Evolutionary conservation across 2,797 vertebrate genomes (phyloP), one percentile per base, ranked within the genome.

Genomic region (Xenopus petersii): DNA sequence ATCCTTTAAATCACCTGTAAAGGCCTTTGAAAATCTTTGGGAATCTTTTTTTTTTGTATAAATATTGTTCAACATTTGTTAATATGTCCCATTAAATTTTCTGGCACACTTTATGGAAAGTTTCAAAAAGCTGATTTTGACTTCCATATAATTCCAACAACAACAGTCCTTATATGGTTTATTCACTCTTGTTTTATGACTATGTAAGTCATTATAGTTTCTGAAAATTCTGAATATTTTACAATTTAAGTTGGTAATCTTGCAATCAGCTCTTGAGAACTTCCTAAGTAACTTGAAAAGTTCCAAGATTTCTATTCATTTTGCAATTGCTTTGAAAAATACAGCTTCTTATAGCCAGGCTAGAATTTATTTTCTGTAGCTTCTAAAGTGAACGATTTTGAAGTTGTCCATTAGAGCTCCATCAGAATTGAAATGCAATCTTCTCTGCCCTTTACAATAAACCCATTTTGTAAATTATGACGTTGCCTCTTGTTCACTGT

Each of bases 171-270:
- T 42, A 5, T 42, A 42, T 9, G 36, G 2, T 42, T 42, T 42
- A 3, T 42, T 42, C 36, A 42, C 36, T 42, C 36, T 9, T 42
- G 6, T 42, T 2, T 30, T 30, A 30, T 30, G 26, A 30, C 36
- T 42, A 42, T 13, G 36, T 12, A 13, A 9, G 11, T 63, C 11
- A 63, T 71, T 64, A 71, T 21, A 13, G 26, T 42, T 64, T 16
- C 70, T 54, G 48, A 64, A 48, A 55, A 30, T 51, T 10, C 59
- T 71, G 60, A 62, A 72, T 64, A 72, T 46, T 72, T 72, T 63
- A 13, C 30, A 64, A 64, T 54, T 64, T 71, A 64, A 62, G 13
- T 71, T 73, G 51, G 61, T 65, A 42, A 73, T 56, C 15, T 46
- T 65, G 51, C 62, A 65, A 65, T 73, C 71, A 73, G 62, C 30